Conservation (phyloP, 2,888 invertebrate genomes). For the Corbicula japonica region DNA sequence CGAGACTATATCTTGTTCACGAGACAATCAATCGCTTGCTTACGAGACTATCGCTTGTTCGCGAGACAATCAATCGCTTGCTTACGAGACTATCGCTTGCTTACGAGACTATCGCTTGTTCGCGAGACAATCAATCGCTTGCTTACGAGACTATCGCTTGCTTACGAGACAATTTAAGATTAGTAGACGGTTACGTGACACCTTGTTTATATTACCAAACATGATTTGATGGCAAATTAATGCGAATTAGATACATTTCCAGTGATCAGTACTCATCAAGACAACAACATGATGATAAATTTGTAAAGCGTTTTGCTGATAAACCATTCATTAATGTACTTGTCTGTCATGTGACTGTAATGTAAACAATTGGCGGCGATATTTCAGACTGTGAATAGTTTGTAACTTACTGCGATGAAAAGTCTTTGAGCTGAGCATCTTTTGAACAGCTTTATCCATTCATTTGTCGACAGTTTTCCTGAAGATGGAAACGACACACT, state of each 20-base stretch:
- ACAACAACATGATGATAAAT: background rate
- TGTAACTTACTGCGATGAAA: background rate
- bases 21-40: too few relatives aligned
- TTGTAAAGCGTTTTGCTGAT: background rate
- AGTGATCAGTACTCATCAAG: background rate
- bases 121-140: too few relatives aligned
- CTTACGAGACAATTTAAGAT: too few relatives aligned
- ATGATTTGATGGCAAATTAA: too few relatives aligned
- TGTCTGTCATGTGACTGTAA: background rate
- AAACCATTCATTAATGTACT: background rate
- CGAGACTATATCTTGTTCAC: too few relatives aligned
- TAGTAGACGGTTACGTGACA: too few relatives aligned
- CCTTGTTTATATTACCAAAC: too few relatives aligned
- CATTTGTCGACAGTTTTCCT: background rate
- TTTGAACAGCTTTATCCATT: background rate
- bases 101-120: too few relatives aligned
- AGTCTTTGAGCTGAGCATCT: background rate
- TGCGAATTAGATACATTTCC: background rate
- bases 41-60: too few relatives aligned
- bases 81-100: too few relatives aligned
- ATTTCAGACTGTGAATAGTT: background rate
- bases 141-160: too few relatives aligned
- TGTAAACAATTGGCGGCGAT: background rate
- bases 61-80: too few relatives aligned
- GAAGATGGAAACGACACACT: background rate